Evolutionary conservation across 1,140 invertebrate species (phyloP).

Genomic region (Dendroctonus valens): DNA sequence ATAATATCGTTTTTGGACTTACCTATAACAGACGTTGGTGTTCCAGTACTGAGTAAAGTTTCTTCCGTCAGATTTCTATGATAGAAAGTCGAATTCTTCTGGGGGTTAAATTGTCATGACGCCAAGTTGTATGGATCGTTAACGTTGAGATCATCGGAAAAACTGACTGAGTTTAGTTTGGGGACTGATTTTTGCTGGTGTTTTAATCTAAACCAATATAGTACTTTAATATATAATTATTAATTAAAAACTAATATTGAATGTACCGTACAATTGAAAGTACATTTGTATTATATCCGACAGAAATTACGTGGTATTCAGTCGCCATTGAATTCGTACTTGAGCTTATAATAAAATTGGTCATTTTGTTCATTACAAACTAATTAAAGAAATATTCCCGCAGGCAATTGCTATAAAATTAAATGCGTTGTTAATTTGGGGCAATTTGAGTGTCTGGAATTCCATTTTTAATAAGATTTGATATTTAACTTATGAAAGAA

Average conservation of each 20-base stretch:
- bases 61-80: slow-evolving; percentile 66
- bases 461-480: too few relatives aligned
- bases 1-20: background rate
- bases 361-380: too few relatives aligned
- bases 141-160: slow-evolving; percentile 57
- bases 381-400: too few relatives aligned
- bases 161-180: slow-evolving; percentile 52
- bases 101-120: slow-evolving; percentile 65
- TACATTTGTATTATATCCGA: too few relatives aligned
- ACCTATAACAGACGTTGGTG: slow-evolving; percentile 54
- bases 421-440: too few relatives aligned
- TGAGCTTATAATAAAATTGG: too few relatives aligned
- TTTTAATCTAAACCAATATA: slow-evolving; percentile 52
- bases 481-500: background rate
- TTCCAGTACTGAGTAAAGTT: slow-evolving; percentile 59
- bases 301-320: too few relatives aligned
- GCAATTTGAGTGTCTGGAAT: too few relatives aligned
- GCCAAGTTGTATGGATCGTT: slow-evolving; percentile 58
- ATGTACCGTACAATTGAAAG: too few relatives aligned
- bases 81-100: slow-evolving; percentile 53
- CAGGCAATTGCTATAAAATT: too few relatives aligned
- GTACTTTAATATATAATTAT: background rate
- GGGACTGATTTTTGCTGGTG: slow-evolving; percentile 53
- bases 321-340: too few relatives aligned
- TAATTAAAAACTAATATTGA: too few relatives aligned